Conservation (phyloP, 2,797 vertebrate genomes). For the Chaunax sp. region DNA sequence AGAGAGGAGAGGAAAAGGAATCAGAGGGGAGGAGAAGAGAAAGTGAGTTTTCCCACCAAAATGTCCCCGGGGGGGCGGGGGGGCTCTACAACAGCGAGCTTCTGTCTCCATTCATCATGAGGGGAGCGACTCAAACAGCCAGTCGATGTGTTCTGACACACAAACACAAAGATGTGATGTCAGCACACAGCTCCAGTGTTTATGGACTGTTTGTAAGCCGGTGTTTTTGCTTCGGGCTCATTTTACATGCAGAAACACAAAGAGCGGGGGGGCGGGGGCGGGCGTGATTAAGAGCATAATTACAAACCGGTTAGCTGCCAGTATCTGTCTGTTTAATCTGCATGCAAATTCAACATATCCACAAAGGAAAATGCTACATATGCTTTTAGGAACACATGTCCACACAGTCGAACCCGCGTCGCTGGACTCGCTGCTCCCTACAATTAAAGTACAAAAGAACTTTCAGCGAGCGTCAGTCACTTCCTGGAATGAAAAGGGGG, state of each 20-base stretch:
- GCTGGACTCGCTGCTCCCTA: too few relatives aligned
- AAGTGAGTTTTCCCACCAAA: slow-evolving; percentile 48
- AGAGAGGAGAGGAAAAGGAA: slow-evolving; percentile 11
- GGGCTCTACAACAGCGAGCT: slow-evolving; percentile 41
- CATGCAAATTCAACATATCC: slow-evolving; percentile 24
- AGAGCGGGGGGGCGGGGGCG: too few relatives aligned
- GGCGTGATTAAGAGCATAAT: not conserved
- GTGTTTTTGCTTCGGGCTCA: too few relatives aligned
- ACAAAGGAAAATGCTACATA: too few relatives aligned
- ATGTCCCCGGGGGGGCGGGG: slow-evolving; percentile 25
- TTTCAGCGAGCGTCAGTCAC: slow-evolving; percentile 15
- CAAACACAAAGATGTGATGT: too few relatives aligned
- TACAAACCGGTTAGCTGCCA: slow-evolving; percentile 12
- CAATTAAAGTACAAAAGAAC: too few relatives aligned
- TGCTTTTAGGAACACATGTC: too few relatives aligned
- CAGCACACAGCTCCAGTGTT: too few relatives aligned
- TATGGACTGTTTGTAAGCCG: too few relatives aligned
- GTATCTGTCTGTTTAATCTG: slow-evolving; percentile 28
- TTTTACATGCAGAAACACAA: too few relatives aligned
- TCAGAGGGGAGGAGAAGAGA: slow-evolving; percentile 28
- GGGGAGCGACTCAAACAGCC: slow-evolving; percentile 11
- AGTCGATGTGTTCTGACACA: slow-evolving; percentile 42
- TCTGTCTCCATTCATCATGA: slow-evolving; percentile 57
- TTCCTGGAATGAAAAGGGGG: slow-evolving; percentile 24
- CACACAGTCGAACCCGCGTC: not conserved